Base-by-base conservation (phyloP, 1,140 invertebrate species). In the Scylla paramamosain region DNA sequence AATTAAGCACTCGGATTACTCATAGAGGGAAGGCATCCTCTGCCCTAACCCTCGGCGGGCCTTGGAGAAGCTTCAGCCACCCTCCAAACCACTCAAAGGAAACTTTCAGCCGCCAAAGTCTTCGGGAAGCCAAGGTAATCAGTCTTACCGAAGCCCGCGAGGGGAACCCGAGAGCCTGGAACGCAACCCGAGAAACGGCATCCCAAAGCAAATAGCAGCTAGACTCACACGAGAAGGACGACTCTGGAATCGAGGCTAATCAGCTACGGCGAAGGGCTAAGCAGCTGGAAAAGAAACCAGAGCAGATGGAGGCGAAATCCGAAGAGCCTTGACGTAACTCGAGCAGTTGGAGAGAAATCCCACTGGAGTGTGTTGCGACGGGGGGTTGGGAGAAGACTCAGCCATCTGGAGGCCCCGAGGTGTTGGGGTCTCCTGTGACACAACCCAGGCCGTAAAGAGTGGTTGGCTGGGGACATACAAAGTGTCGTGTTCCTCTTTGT, bases 401-500 rank as follows among this genome's bases (percentile, higher is more conserved):
- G 67, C 67, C 67, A 77, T 77, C 67, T 77, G 67, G 67, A 77
- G 32, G 32, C 86, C 86, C 45, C 31, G 45, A 46, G 45, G 31
- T 39, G 31, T 88, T 88, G 86, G 45, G 28, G 31, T 88, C 32
- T 88, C 86, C 86, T 25, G 31, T 88, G 86, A 88, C 86, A 88
- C 31, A 88, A 88, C 86, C 86, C 14, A 28, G 45, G 86, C 45
- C 45, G 86, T 88, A 88, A 45, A 46, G 86, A 93, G 82, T 46
- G 91, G 91, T 31, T 48, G 52, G 91, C 29, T 52, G 82, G 91
- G 91, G 91, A 93, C 91, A 93, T 84, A 93, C 91, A 93, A 86
- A 93, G 91, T 93, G 91, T 93, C 91, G 91, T 52, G 77, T 93
- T 93, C 91, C 91, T 52, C 82, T 84, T 93, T 93, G 91, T 93